Percentiles rank a stretch among this genome's conserved stretches.
Evolutionary conservation across 2,113 vertebrate species (phyloP).

Genomic region (Saguinus midas): DNA sequence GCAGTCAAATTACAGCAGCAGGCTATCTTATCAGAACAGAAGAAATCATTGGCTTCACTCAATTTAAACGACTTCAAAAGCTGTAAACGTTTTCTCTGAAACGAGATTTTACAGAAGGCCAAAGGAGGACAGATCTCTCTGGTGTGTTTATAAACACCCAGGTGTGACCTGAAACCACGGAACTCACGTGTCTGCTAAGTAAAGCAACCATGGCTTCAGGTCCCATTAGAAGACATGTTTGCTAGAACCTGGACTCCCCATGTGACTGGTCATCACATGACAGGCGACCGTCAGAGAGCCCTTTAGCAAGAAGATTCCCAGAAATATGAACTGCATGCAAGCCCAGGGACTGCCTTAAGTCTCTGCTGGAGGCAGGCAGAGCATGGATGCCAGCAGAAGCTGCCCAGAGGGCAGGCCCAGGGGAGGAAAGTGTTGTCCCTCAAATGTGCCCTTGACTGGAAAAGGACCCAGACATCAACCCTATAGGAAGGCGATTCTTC

Average conservation of each 20-base stretch:
- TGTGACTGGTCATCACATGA: accelerated
- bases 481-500: neutral
- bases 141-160: neutral
- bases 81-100: neutral
- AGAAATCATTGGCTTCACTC: neutral
- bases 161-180: neutral
- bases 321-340: too few species aligned
- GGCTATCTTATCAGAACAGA: neutral
- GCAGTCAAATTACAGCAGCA: neutral
- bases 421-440: neutral
- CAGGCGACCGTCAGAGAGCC: neutral
- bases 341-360: too few species aligned
- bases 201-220: neutral
- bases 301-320: neutral
- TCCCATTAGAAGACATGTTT: neutral
- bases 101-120: neutral
- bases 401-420: neutral
- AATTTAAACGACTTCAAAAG: neutral
- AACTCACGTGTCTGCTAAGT: neutral
- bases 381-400: neutral
- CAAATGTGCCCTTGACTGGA: neutral
- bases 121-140: neutral
- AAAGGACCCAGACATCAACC: neutral
- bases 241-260: neutral
- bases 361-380: too few species aligned